phyloP scores from a whole-genome alignment of 2,888 invertebrate genomes.

The Chirona hameri region DNA sequence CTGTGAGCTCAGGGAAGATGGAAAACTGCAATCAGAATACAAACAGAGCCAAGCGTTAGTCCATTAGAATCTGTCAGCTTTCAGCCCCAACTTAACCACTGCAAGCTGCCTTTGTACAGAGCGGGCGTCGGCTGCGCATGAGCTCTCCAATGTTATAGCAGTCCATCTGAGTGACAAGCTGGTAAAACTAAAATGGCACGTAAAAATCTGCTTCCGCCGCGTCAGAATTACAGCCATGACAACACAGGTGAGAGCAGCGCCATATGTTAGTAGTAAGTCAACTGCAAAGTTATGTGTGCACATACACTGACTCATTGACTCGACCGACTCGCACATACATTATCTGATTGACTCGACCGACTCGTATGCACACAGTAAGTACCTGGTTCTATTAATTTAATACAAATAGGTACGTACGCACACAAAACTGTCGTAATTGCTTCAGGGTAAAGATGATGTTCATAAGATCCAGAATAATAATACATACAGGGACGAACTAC shows the following conservation, averaged over 20 bases:
- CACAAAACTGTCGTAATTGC: too few relatives aligned
- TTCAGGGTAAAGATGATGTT: too few relatives aligned
- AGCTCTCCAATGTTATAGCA: background rate
- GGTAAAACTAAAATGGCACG: background rate
- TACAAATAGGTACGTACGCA: too few relatives aligned
- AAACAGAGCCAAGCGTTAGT: slow-evolving; percentile 1
- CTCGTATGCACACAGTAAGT: too few relatives aligned
- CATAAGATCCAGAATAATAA: too few relatives aligned
- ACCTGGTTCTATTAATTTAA: too few relatives aligned
- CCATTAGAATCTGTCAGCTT: too few relatives aligned
- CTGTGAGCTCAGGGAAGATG: background rate
- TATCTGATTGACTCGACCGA: too few relatives aligned
- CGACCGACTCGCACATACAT: too few relatives aligned
- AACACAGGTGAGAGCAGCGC: background rate
- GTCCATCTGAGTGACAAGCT: background rate
- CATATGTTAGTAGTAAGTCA: background rate
- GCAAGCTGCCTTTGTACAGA: background rate
- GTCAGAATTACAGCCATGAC: background rate
- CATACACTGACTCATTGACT: too few relatives aligned
- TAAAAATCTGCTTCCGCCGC: background rate
- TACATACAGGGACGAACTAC: too few relatives aligned
- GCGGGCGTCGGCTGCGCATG: background rate
- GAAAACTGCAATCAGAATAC: slow-evolving; percentile 24
- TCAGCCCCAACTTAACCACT: background rate
- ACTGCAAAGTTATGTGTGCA: too few relatives aligned